Conservation (phyloP, 2,888 invertebrate species). For the Spicauda simplicius region DNA sequence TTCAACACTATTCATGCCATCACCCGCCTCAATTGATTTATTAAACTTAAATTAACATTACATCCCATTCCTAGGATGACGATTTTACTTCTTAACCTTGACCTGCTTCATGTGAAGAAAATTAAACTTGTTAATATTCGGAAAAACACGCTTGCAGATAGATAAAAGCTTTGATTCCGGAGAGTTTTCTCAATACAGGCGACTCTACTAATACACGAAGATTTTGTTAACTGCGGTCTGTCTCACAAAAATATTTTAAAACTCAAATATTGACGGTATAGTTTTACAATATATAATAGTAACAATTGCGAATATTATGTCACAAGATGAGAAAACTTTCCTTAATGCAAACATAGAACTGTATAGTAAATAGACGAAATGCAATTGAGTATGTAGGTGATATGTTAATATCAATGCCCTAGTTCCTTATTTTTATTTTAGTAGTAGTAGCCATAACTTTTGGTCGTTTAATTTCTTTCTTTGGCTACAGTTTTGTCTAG, state of each 20-base stretch:
- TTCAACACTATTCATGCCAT: neutral
- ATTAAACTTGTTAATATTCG: slow-evolving; percentile 9
- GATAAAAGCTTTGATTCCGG: slow-evolving; percentile 12
- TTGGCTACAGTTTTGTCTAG: neutral
- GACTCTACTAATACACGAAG: no score
- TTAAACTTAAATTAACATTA: neutral
- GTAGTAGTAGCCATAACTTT: no score
- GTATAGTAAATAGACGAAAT: neutral
- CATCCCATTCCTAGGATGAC: neutral
- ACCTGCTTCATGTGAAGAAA: slow-evolving; percentile 6
- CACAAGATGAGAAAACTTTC: neutral
- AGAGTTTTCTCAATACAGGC: slow-evolving; percentile 6
- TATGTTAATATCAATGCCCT: no score
- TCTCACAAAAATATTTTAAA: no score
- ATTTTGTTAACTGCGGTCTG: no score
- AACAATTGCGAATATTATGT: no score
- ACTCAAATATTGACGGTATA: no score
- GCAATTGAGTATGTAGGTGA: no score
- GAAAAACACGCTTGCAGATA: slow-evolving; percentile 16
- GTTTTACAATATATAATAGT: no score
- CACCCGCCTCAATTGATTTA: neutral
- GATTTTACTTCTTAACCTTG: neutral
- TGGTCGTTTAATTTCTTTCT: neutral
- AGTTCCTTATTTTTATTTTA: no score
- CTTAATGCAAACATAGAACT: neutral